Evolutionary conservation across 2,888 invertebrate genomes (phyloP).

Genomic region (Scaptomyza flava): DNA sequence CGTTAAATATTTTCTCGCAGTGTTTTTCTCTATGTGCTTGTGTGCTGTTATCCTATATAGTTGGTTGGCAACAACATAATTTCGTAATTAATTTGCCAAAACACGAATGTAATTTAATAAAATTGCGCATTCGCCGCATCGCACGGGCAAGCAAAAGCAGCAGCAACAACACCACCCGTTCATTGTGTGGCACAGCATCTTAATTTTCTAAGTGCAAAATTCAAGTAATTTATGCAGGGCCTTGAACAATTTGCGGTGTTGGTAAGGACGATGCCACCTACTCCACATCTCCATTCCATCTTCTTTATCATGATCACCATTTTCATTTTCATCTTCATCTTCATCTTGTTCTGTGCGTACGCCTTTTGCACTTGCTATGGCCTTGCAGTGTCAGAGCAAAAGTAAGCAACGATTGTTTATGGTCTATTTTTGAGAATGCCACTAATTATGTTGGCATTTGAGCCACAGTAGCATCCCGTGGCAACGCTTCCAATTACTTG

Average conservation of each 20-base stretch:
- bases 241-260: slow-evolving; percentile 65
- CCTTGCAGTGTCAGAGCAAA: slow-evolving; percentile 10
- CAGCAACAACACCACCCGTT: slow-evolving; percentile 24
- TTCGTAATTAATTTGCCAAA: slow-evolving; percentile 81
- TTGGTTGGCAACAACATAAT: slow-evolving; percentile 77
- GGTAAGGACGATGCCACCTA: slow-evolving; percentile 16
- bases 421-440: slow-evolving; percentile 75
- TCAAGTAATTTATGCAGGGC: slow-evolving; percentile 76
- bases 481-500: slow-evolving; percentile 74
- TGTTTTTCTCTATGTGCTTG: not conserved
- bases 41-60: slow-evolving; percentile 39
- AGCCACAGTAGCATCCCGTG: slow-evolving; percentile 41
- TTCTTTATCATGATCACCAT: not conserved
- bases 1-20: not conserved
- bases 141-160: slow-evolving; percentile 15
- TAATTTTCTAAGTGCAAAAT: slow-evolving; percentile 63
- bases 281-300: not conserved
- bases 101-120: slow-evolving; percentile 81
- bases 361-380: not conserved
- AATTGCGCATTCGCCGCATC: slow-evolving; percentile 77
- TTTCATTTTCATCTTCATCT: not conserved
- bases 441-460: slow-evolving; percentile 76
- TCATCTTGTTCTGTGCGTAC: slow-evolving; percentile 2
- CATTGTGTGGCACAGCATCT: slow-evolving; percentile 51
- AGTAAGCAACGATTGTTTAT: slow-evolving; percentile 73